These are phyloP conservation scores for Gallinago paraguaiae DNA, from an alignment of 2,113 vertebrate genomes.

Conservation along the genomic window DNA sequence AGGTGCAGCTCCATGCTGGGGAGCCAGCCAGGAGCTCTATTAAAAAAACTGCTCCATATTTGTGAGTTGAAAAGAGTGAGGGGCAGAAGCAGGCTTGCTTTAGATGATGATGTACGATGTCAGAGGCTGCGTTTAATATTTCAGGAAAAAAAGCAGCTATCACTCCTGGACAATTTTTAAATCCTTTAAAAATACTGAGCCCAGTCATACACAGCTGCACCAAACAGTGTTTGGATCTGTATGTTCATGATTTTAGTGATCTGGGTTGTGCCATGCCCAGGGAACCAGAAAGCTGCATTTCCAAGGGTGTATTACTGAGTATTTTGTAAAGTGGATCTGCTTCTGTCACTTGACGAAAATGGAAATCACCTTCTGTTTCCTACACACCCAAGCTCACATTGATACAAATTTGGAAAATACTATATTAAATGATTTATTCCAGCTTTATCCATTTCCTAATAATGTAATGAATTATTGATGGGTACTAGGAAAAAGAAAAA, in stretches of 20 bases:
- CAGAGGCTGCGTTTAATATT: not conserved
- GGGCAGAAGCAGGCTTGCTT: not conserved
- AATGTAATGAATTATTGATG: constrained; percentile 62
- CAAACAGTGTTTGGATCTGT: not conserved
- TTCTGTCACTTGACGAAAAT: not conserved
- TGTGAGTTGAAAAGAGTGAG: not conserved
- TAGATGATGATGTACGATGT: not conserved
- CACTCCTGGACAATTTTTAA: not conserved
- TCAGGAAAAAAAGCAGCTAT: not conserved
- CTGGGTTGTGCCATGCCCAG: not conserved
- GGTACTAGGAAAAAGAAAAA: constrained; percentile 27
- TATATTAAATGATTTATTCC: constrained; percentile 42
- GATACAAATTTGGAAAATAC: constrained; percentile 37
- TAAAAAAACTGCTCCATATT: not conserved
- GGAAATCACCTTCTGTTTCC: not conserved
- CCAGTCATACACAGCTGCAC: not conserved
- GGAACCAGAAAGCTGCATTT: not conserved
- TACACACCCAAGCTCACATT: not conserved
- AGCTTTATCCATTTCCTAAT: constrained; percentile 52
- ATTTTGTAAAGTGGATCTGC: not conserved
- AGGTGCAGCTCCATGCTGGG: not conserved
- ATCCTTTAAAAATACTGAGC: not conserved
- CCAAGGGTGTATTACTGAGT: not conserved
- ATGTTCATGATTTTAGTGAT: not conserved
- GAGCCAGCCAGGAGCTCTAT: not conserved